phyloP scores from a whole-genome alignment of 2,113 vertebrate genomes.

The Lynx canadensis region DNA sequence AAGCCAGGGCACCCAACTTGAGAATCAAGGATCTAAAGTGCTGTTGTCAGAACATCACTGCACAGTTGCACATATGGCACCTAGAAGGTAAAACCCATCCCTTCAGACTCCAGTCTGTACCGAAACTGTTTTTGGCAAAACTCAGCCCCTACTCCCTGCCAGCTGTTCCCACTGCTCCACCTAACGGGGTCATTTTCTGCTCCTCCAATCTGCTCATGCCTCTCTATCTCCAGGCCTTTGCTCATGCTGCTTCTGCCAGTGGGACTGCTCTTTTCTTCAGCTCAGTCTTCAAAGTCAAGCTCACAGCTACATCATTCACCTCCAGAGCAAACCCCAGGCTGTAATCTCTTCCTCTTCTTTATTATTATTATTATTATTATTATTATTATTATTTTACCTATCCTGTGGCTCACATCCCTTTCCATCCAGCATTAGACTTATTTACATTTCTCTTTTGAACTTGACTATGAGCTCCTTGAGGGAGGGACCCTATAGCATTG shows the following conservation, averaged over 20 bases:
- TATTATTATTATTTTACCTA: neutral
- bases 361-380: neutral
- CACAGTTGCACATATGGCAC: neutral
- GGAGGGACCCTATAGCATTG: neutral
- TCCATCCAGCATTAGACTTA: neutral
- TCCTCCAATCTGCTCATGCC: neutral
- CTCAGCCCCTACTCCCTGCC: neutral
- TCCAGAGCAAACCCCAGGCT: neutral
- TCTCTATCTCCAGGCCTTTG: neutral
- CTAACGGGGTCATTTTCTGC: neutral
- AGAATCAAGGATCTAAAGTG: neutral
- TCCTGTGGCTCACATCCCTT: neutral
- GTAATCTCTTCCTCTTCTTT: neutral
- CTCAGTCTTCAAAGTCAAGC: neutral
- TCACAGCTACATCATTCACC: neutral
- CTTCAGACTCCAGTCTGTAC: neutral
- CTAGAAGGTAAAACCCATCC: neutral
- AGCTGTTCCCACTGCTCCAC: no score
- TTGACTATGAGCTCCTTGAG: neutral
- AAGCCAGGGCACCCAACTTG: neutral
- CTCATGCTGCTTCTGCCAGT: neutral
- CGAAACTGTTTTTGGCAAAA: neutral
- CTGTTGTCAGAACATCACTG: neutral
- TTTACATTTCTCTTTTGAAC: neutral
- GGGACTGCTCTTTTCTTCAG: neutral